Evolutionary conservation across 1,140 invertebrate genomes (phyloP).

Genomic region (Watersipora subatra): DNA sequence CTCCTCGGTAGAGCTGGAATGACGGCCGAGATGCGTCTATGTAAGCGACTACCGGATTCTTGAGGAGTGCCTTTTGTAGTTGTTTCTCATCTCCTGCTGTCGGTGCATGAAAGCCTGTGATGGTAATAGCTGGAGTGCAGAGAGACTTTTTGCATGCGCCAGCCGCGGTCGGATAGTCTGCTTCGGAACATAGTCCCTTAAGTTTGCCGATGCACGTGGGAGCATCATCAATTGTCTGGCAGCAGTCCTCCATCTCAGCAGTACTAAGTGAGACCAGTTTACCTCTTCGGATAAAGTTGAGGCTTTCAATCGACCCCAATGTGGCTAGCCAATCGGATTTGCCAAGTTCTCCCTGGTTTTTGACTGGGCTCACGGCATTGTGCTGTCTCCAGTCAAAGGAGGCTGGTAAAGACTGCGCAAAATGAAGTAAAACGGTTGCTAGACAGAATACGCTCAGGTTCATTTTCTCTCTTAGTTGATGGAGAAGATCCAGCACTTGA

Average conservation of each 20-base stretch:
- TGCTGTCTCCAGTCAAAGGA: neutral
- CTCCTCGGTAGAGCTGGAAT: constrained; percentile 23
- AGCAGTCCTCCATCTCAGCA: neutral
- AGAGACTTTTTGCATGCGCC: neutral
- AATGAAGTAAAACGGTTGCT: no score
- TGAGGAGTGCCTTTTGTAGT: neutral
- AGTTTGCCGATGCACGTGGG: constrained; percentile 9
- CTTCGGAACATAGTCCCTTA: constrained; percentile 5
- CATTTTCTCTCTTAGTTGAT: no score
- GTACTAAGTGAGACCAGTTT: neutral
- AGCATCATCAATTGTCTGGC: neutral
- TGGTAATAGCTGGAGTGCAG: neutral
- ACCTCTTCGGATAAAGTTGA: neutral
- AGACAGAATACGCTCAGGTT: no score
- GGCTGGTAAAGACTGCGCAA: no score
- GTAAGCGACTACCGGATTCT: constrained; percentile 45
- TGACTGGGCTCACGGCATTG: neutral
- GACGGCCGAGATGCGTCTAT: constrained; percentile 62
- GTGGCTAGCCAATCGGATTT: neutral
- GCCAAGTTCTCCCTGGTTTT: neutral
- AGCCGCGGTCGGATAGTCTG: constrained; percentile 8
- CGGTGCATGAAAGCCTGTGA: constrained; percentile 7
- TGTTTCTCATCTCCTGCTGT: neutral
- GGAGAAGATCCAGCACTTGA: no score
- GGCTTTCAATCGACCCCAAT: neutral